Evolutionary conservation across 2,113 vertebrate genomes (phyloP).

Genomic region (Mola mola): DNA sequence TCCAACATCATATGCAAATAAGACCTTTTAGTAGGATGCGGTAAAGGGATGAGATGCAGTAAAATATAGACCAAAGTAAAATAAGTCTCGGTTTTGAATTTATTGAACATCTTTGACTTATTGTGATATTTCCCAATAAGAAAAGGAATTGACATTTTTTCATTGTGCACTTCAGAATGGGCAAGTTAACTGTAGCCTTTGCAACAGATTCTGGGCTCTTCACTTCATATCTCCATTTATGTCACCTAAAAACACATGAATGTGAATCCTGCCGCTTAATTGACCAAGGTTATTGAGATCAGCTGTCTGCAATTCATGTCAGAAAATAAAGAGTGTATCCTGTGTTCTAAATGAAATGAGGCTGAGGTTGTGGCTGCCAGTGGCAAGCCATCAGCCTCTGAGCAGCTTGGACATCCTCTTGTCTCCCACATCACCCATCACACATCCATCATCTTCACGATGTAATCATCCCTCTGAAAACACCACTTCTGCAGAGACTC

Average conservation of each 20-base stretch:
- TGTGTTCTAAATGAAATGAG: conserved; percentile 75
- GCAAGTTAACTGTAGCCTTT: conserved; percentile 6
- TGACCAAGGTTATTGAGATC: conserved; percentile 64
- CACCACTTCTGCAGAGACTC: conserved; percentile 63
- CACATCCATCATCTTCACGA: conserved; percentile 80
- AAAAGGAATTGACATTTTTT: conserved; percentile 29
- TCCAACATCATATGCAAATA: conserved; percentile 59
- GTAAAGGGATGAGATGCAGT: conserved; percentile 34
- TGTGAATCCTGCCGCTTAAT: conserved; percentile 66
- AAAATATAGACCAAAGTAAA: conserved; percentile 23
- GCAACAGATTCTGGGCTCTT: conserved; percentile 1
- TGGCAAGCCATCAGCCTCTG: conserved; percentile 57
- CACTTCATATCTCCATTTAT: conserved; percentile 35
- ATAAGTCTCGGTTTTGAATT: conserved; percentile 19
- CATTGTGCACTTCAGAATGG: not conserved
- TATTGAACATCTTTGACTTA: conserved; percentile 46
- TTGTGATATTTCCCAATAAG: conserved; percentile 40
- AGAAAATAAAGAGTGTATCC: conserved; percentile 69
- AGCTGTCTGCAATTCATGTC: conserved; percentile 54
- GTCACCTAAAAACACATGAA: conserved; percentile 25
- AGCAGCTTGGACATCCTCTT: conserved; percentile 62
- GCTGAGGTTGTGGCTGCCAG: conserved; percentile 63
- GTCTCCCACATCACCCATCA: conserved; percentile 59
- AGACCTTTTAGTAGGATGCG: conserved; percentile 55
- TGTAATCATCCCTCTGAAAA: conserved; percentile 77